phyloP scores from a whole-genome alignment of 2,888 invertebrate genomes.

The Elysia crispata region DNA sequence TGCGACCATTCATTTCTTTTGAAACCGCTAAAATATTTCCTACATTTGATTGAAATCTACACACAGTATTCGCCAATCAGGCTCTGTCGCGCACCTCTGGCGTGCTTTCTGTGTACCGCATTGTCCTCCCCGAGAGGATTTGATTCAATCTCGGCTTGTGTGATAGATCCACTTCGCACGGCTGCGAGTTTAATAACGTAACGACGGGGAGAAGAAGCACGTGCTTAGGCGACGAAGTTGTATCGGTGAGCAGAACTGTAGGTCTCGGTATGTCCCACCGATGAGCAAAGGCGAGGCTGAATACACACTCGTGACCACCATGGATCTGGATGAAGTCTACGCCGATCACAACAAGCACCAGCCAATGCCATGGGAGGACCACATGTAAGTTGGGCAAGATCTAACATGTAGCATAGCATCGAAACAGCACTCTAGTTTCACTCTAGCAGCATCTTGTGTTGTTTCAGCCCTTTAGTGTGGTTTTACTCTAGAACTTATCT shows the following conservation, averaged over 20 bases:
- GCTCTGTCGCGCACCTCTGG: too few species aligned
- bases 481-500: too few species aligned
- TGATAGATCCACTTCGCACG: not conserved
- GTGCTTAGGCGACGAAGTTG: not conserved
- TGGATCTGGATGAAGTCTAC: constrained; percentile 66
- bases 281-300: constrained; percentile 44
- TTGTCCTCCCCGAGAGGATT: not conserved
- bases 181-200: not conserved
- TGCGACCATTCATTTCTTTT: too few species aligned
- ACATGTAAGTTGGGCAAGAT: constrained; percentile 57
- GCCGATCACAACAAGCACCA: constrained; percentile 63
- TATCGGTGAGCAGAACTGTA: too few species aligned
- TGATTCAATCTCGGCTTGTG: not conserved
- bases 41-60: too few species aligned
- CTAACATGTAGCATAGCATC: too few species aligned
- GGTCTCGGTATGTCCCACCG: not conserved
- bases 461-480: too few species aligned
- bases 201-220: not conserved
- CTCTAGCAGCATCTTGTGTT: too few species aligned
- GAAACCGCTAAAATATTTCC: too few species aligned
- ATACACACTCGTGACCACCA: constrained; percentile 61
- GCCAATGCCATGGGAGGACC: constrained; percentile 66
- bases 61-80: too few species aligned
- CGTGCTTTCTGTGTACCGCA: too few species aligned
- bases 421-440: too few species aligned